A percentile compares a stretch with the other conserved stretches of the same genome.
phyloP scores from a whole-genome alignment of 2,888 invertebrate genomes.

The Drosophila robusta region DNA sequence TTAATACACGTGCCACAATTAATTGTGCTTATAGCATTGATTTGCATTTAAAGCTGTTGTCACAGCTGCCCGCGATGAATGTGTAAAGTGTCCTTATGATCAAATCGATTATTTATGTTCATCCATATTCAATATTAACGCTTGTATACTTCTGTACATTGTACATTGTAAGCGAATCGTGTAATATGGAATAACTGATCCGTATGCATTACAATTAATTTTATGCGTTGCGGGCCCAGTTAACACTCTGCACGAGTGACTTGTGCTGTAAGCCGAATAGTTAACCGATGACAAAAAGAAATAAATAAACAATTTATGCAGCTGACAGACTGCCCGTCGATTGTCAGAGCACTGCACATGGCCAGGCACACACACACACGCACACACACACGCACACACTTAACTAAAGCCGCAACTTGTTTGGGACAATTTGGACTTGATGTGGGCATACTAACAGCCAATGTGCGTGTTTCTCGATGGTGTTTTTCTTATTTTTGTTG shows the following conservation, averaged over 20 bases:
- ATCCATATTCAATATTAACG: neutral
- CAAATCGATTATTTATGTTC: conserved; percentile 5
- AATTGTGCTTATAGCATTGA: neutral
- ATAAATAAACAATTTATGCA: conserved; percentile 29
- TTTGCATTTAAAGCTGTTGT: neutral
- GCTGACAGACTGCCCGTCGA: conserved; percentile 13
- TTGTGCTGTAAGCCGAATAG: conserved; percentile 30
- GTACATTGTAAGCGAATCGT: neutral
- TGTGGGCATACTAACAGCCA: conserved; percentile 63
- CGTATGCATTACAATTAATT: conserved; percentile 27
- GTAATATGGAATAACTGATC: conserved; percentile 1
- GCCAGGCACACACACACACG: conserved; percentile 14
- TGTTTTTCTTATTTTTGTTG: conserved; percentile 3
- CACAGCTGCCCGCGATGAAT: neutral
- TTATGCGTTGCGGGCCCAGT: conserved; percentile 22
- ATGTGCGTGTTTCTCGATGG: conserved; percentile 43
- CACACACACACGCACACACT: conserved; percentile 15
- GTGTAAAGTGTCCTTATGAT: too few species aligned
- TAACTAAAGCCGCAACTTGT: conserved; percentile 46
- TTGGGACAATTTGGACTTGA: conserved; percentile 56
- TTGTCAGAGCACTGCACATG: conserved; percentile 3
- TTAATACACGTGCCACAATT: neutral
- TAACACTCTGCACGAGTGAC: conserved; percentile 49
- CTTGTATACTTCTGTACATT: neutral
- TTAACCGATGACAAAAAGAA: conserved; percentile 15